phyloP scores from a whole-genome alignment of 2,888 invertebrate species.

The Xanthorhoe spadicearia region DNA sequence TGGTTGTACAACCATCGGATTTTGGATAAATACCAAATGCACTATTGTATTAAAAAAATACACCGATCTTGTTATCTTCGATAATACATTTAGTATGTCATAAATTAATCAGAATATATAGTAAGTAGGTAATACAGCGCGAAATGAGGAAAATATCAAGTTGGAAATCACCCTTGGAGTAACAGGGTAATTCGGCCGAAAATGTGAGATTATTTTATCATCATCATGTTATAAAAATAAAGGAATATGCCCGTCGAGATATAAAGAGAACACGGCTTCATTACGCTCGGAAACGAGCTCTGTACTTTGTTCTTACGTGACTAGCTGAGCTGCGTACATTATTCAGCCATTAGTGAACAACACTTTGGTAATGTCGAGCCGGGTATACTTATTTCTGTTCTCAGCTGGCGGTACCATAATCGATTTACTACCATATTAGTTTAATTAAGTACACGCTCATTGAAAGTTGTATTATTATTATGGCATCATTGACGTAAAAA shows the following conservation, averaged over 20 bases:
- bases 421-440: conserved; percentile 36
- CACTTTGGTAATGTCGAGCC: conserved; percentile 52
- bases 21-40: no score
- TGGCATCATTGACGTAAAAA: conserved; percentile 32
- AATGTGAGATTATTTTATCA: conserved; percentile 45
- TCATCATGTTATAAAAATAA: conserved; percentile 49
- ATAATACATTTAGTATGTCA: no score
- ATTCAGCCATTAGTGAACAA: conserved; percentile 65
- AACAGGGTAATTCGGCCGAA: conserved; percentile 37
- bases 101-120: no score
- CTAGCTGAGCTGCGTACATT: conserved; percentile 66
- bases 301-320: conserved; percentile 66
- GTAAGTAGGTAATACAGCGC: conserved; percentile 4
- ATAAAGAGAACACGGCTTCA: conserved; percentile 54
- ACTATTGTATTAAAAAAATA: background rate
- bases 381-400: conserved; percentile 50
- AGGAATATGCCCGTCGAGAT: conserved; percentile 50
- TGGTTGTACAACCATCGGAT: no score
- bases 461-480: conserved; percentile 21
- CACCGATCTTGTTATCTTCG: background rate
- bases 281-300: conserved; percentile 58
- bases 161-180: conserved; percentile 36
- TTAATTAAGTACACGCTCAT: conserved; percentile 32
- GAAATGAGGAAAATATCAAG: conserved; percentile 37
- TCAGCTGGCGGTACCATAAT: conserved; percentile 43